Evolutionary conservation across 2,113 vertebrate species (phyloP), one percentile per base, ranked within the genome.

Genomic region (Candoia aspera): DNA sequence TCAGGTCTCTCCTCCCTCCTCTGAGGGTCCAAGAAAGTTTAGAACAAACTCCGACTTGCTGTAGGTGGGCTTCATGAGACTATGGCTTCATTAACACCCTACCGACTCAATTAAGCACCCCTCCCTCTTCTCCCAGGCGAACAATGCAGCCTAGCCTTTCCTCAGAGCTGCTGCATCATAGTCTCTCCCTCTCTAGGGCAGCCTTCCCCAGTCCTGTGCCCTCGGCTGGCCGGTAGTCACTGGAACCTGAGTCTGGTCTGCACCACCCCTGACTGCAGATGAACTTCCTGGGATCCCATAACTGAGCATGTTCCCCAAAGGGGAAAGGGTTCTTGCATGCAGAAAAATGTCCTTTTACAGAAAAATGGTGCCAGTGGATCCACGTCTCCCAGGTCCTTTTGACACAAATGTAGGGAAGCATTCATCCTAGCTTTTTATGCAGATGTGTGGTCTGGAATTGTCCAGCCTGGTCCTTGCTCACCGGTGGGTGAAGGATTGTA

Each of bases 1-100:
- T 89, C 0, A 0, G 88, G 26, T 11, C 92, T 83, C 60, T 92
- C n/a, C 0, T 68, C n/a, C 19, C 26, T 88, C 4, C 73, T 23
- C 83, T 79, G 17, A 33, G 42, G 9, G 12, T 90, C 60, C 62
- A 17, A 19, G 64, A 68, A 64, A 8, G 49, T 0, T 0, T 0
- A 0, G 92, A 54, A 33, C 58, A 86, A 68, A 89, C 92, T 23
- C 37, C 87, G 73, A 19, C n/a, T n/a, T 0, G 0, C 86, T 93
- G 91, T 33, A 94, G 29, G 94, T 60, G 86, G 91, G 57, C 53
- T 90, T 64, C 19, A 55, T 0, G 0, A 62, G 42, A 64, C 87
- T 86, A 13, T 19, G 53, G 33, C 2, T 0, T 8, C 83, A 92
- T 59, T 26, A 85, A 17, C 26, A 88, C 64, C 91, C 87, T 5